Evolutionary conservation across 2,888 invertebrate genomes (phyloP).

Genomic region (Pantelozetes paolii): DNA sequence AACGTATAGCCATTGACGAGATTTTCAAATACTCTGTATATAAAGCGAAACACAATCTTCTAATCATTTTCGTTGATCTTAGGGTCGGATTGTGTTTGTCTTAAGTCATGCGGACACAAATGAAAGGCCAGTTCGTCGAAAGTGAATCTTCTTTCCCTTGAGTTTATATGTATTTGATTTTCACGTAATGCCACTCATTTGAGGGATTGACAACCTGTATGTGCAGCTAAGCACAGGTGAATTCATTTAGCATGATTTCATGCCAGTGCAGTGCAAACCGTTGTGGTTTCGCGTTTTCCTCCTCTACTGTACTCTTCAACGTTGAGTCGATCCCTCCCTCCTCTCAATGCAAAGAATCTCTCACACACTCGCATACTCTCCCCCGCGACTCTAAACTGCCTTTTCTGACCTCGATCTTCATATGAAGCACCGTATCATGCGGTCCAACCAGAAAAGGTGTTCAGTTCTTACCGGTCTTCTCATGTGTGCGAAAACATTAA

Average conservation of each 20-base stretch:
- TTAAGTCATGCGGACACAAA: constrained; percentile 12
- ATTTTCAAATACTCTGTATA: neutral
- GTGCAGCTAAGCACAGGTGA: constrained; percentile 29
- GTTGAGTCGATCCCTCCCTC: constrained; percentile 18
- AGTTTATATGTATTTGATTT: constrained; percentile 22
- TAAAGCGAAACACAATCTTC: neutral
- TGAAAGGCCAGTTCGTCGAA: constrained; percentile 20
- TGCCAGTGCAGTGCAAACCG: constrained; percentile 22
- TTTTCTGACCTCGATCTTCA: constrained; percentile 38
- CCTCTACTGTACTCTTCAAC: constrained; percentile 19
- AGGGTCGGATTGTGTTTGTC: neutral
- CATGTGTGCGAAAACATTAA: constrained; percentile 11
- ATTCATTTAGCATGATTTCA: constrained; percentile 33
- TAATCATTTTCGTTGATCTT: neutral
- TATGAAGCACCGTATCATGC: constrained; percentile 32
- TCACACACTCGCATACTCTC: constrained; percentile 14
- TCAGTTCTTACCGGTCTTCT: constrained; percentile 35
- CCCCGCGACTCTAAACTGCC: constrained; percentile 37
- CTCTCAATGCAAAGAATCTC: constrained; percentile 31
- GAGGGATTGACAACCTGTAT: constrained; percentile 32
- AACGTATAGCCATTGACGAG: neutral
- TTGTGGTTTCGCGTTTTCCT: constrained; percentile 31
- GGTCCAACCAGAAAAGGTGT: constrained; percentile 11
- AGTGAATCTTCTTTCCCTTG: constrained; percentile 16
- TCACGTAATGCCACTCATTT: constrained; percentile 21